Base-by-base conservation (phyloP, 1,140 invertebrate genomes). In the Myzus persicae region DNA sequence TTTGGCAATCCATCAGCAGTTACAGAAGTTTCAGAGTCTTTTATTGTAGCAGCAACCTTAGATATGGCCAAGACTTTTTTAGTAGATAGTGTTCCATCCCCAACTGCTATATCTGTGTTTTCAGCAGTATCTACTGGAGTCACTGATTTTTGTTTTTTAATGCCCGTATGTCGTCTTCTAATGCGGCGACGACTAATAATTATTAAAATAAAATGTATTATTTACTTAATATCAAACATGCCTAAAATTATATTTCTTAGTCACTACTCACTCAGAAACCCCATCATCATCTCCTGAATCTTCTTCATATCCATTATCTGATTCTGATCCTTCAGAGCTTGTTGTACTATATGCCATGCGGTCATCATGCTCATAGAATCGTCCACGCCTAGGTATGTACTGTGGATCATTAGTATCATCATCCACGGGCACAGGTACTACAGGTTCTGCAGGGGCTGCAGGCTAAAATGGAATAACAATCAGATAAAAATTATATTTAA, bases 361-460 rank as follows among this genome's bases (percentile, higher is more conserved):
- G 20, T 93, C 91, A 54, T 93, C 91, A 54, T 93, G 91, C 26
- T 93, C 91, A 31, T 93, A 93, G 14, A 93, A 93, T n/a, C 46
- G n/a, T 38, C 91, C 91, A 38, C 91, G 76, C 40, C 91, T 93
- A 40, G 91, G 91, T 85, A 93, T 93, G 36, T 93, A 93, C 42
- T 93, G 91, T 31, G 91, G 91, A 31, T 93, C 81, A 93, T 93
- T 93, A 20, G 91, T 93, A 54, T 93, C 91, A n/a, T 85, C 38
- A 31, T 93, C 91, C 1, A 93, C 91, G 11, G 67, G 42, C 1
- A 93, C 81, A 14, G 91, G 91, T 36, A 82, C 42, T 36, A 1
- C 42, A 38, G 59, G 59, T 92, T 90, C 51, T n/a, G 48, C 6
- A 67, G 40, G 11, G 54, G 59, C 11, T 8, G 14, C 26, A 90